Evolutionary conservation across 2,113 vertebrate genomes (phyloP), one percentile per base, ranked within the genome.

Genomic region (Clarias magur): DNA sequence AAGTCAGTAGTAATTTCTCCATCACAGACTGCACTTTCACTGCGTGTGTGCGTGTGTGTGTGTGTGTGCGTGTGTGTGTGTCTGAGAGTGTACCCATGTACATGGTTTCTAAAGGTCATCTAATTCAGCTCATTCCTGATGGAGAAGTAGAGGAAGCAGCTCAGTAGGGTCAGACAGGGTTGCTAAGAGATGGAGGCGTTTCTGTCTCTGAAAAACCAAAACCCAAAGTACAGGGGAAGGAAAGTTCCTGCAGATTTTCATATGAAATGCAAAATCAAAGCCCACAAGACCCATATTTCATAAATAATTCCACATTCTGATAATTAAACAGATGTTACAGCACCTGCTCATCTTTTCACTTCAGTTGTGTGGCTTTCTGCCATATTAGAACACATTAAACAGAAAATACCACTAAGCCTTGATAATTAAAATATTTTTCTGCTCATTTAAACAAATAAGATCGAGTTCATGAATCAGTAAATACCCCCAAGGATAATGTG

Each of bases 101-200:
- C 12, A 15, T 60, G 79, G 21, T 79, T 65, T 85, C 60, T 63
- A 85, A 85, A 86, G 78, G 85, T 86, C 76, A 86, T 85, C 53
- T 86, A 81, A 75, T 70, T 80, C 63, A 81, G 30, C 76, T 72
- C 27, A 65, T 72, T 70, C 65, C 79, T 81, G 53, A 80, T 81
- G 30, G 76, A 80, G 78, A 83, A 78, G 34, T 80, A 48, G 70
- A 30, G 9, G 59, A 80, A 72, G 56, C 65, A 38, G 79, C 78
- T 82, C 38, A 25, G 56, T 27, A 25, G 67, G 67, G 79, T 73
- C 78, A 86, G 79, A 54, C 72, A 72, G 34, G 65, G 85, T 86
- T 67, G 23, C 54, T 59, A 48, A 70, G 15, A 62, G 34, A 57
- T 82, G 54, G 63, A 70, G 53, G 53, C 19, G 72, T 86, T 86